phyloP scores from a whole-genome alignment of 2,888 invertebrate species.

The Heliconius aoede region DNA sequence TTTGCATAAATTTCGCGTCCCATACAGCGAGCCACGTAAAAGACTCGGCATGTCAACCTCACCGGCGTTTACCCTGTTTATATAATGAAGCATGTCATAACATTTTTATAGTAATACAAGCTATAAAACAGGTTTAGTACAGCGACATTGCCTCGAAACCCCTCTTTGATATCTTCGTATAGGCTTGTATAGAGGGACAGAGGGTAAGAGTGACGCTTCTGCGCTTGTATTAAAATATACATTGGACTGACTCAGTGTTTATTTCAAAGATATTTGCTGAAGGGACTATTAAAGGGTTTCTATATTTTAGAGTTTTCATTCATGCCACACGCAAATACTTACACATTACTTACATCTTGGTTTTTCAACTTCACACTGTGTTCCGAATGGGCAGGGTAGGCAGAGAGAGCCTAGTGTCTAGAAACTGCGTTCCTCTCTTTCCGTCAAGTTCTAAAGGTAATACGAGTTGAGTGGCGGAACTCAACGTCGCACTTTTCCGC shows the following conservation, averaged over 20 bases:
- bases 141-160: slow-evolving; percentile 60
- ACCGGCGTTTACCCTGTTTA: slow-evolving; percentile 67
- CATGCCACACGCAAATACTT: neutral
- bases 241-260: slow-evolving; percentile 21
- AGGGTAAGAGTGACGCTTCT: slow-evolving; percentile 37
- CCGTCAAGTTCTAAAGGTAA: too few relatives aligned
- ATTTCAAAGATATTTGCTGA: slow-evolving; percentile 15
- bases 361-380: neutral
- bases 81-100: slow-evolving; percentile 70
- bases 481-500: too few relatives aligned
- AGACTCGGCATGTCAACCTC: slow-evolving; percentile 73
- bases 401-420: too few relatives aligned
- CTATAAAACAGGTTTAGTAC: slow-evolving; percentile 68
- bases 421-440: too few relatives aligned
- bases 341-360: neutral
- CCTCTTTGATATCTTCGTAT: slow-evolving; percentile 54
- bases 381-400: too few relatives aligned
- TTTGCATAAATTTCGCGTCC: slow-evolving; percentile 61
- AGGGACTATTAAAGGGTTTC: slow-evolving; percentile 9
- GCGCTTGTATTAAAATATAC: slow-evolving; percentile 34
- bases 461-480: too few relatives aligned
- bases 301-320: slow-evolving; percentile 6
- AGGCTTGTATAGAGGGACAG: slow-evolving; percentile 34
- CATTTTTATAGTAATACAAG: slow-evolving; percentile 73
- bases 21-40: slow-evolving; percentile 54